These are phyloP conservation scores for Melangyna quadrimaculata DNA, from an alignment of 2,888 invertebrate species.

Conservation along the genomic window DNA sequence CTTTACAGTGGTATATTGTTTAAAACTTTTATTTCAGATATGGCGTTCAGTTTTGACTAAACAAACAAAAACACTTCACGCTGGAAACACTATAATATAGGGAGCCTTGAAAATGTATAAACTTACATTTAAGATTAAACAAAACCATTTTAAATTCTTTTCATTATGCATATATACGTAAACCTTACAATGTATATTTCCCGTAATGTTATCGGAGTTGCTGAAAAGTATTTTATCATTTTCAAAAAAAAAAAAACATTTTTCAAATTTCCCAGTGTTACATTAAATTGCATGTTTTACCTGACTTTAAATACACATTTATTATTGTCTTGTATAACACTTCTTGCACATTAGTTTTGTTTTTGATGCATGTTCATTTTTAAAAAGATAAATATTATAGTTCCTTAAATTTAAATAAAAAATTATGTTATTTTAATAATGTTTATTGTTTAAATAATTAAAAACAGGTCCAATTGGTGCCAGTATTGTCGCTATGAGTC, in stretches of 20 bases:
- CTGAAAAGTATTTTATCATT: slow-evolving; percentile 42
- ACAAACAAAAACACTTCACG: slow-evolving; percentile 58
- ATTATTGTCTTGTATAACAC: background rate
- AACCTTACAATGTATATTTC: background rate
- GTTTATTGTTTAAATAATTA: background rate
- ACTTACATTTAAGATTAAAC: slow-evolving; percentile 42
- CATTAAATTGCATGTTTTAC: slow-evolving; percentile 30
- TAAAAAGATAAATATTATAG: background rate
- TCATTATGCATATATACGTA: background rate
- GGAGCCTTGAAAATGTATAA: slow-evolving; percentile 60
- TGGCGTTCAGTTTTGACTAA: slow-evolving; percentile 81
- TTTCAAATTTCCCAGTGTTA: slow-evolving; percentile 18
- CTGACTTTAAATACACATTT: slow-evolving; percentile 1
- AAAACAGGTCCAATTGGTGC: slow-evolving; percentile 81
- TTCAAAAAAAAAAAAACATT: background rate
- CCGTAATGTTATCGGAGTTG: slow-evolving; percentile 5
- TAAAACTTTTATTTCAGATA: slow-evolving; percentile 79
- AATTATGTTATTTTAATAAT: background rate
- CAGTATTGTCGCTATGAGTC: slow-evolving; percentile 81
- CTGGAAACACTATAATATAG: slow-evolving; percentile 65
- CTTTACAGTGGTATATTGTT: slow-evolving; percentile 58
- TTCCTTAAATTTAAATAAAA: background rate
- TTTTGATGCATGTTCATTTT: background rate
- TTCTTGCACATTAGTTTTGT: background rate
- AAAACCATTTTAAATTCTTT: slow-evolving; percentile 21